Conservation (phyloP, 2,888 invertebrate species). For the Lathronympha strigana region DNA sequence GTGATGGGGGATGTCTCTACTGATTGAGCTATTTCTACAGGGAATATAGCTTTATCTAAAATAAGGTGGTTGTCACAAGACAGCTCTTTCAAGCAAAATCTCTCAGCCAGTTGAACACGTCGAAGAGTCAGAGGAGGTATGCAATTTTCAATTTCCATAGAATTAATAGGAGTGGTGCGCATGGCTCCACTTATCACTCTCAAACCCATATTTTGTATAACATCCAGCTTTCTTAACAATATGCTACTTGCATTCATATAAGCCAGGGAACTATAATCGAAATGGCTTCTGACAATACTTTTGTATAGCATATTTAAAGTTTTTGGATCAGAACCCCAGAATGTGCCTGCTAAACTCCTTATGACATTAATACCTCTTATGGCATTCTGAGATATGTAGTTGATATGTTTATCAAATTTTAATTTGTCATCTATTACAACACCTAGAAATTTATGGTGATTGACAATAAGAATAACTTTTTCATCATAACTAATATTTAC, state of each 20-base stretch:
- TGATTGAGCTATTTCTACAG: not conserved
- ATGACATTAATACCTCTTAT: conserved; percentile 9
- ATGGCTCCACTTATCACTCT: conserved; percentile 8
- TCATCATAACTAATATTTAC: conserved; percentile 1
- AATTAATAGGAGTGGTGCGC: conserved; percentile 1
- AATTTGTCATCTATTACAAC: conserved; percentile 4
- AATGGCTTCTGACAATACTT: not conserved
- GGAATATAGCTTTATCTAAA: not conserved
- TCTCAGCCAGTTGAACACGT: conserved; percentile 5
- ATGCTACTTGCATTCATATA: conserved; percentile 2
- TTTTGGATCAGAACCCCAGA: conserved; percentile 17
- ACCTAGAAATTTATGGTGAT: not conserved
- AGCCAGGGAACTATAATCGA: not conserved
- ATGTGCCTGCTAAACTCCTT: conserved; percentile 11
- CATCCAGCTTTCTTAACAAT: conserved; percentile 7
- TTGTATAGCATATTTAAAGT: conserved; percentile 6
- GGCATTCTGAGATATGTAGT: conserved; percentile 6
- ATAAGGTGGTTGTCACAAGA: not conserved
- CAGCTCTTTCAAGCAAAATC: conserved; percentile 6
- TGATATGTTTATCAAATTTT: conserved; percentile 10
- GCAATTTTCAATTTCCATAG: not conserved
- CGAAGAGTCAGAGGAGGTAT: not conserved
- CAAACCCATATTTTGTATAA: conserved; percentile 6
- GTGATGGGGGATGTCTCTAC: not conserved
- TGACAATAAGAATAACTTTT: not conserved